phyloP scores from a whole-genome alignment of 2,797 vertebrate genomes.

The Tenualosa thibaudeaui region DNA sequence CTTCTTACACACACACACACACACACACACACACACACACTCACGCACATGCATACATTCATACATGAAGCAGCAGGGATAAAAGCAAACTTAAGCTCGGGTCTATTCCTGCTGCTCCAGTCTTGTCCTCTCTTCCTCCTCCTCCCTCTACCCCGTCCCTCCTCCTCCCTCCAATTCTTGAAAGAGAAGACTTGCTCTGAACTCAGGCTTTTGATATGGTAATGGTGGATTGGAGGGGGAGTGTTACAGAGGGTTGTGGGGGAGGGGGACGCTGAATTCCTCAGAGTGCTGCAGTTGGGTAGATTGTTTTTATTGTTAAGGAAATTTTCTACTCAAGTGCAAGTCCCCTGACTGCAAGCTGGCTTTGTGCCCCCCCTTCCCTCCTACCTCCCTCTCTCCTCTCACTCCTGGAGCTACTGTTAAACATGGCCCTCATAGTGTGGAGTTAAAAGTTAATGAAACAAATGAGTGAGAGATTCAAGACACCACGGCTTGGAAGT shows the following conservation, averaged over 20 bases:
- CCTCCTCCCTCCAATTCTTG: constrained; percentile 73
- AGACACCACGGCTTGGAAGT: neutral
- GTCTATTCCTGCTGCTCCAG: constrained; percentile 75
- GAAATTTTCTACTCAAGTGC: constrained; percentile 80
- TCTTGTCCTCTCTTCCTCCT: constrained; percentile 73
- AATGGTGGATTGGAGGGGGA: constrained; percentile 72
- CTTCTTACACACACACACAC: constrained; percentile 42
- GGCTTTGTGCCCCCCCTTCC: neutral
- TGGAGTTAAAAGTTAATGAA: constrained; percentile 55
- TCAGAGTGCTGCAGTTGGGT: constrained; percentile 80
- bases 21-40: constrained; percentile 26
- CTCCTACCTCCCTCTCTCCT: neutral
- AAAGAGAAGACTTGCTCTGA: constrained; percentile 84
- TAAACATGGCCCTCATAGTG: constrained; percentile 68
- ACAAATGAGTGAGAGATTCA: constrained; percentile 44
- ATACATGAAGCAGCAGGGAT: constrained; percentile 64
- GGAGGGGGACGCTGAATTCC: constrained; percentile 81
- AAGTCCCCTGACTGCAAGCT: constrained; percentile 45
- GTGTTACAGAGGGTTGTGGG: constrained; percentile 58
- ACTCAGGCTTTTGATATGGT: constrained; percentile 85
- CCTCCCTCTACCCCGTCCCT: constrained; percentile 53
- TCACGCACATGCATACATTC: constrained; percentile 32
- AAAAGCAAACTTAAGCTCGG: constrained; percentile 75
- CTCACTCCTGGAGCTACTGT: constrained; percentile 19
- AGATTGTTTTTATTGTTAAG: constrained; percentile 85